Conservation (phyloP, 2,113 vertebrate genomes). For the Callithrix jacchus region DNA sequence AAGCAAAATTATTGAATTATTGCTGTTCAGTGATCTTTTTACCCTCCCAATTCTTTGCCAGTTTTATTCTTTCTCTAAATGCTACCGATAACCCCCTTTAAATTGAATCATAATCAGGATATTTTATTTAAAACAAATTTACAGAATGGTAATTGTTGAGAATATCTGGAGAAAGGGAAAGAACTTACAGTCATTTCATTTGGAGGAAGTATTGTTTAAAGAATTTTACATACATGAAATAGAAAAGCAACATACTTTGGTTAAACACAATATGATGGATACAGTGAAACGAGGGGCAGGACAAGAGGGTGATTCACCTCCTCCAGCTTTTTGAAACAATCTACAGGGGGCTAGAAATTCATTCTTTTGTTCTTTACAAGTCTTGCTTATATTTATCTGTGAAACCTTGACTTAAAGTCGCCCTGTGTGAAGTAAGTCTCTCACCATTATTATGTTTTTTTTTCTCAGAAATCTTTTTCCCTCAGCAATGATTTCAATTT, state of each 20-base stretch:
- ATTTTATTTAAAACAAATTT: background rate
- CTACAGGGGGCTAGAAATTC: background rate
- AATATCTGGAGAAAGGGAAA: background rate
- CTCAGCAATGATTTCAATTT: background rate
- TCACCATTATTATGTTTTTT: background rate
- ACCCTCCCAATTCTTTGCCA: background rate
- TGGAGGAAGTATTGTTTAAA: background rate
- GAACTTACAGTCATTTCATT: background rate
- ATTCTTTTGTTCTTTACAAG: background rate
- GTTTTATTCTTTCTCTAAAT: background rate
- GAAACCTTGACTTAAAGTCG: background rate
- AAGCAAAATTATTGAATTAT: background rate
- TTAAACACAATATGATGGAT: background rate
- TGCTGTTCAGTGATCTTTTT: background rate
- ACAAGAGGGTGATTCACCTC: background rate
- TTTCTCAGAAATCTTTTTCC: background rate
- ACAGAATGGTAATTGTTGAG: background rate
- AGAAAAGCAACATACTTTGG: background rate
- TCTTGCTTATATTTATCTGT: background rate
- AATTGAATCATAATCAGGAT: background rate
- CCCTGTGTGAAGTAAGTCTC: background rate
- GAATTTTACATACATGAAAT: background rate
- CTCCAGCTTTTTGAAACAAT: no score
- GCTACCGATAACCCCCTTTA: background rate
- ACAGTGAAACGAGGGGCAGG: background rate